phyloP scores from a whole-genome alignment of 2,888 invertebrate species.

The Macrophya annulata region DNA sequence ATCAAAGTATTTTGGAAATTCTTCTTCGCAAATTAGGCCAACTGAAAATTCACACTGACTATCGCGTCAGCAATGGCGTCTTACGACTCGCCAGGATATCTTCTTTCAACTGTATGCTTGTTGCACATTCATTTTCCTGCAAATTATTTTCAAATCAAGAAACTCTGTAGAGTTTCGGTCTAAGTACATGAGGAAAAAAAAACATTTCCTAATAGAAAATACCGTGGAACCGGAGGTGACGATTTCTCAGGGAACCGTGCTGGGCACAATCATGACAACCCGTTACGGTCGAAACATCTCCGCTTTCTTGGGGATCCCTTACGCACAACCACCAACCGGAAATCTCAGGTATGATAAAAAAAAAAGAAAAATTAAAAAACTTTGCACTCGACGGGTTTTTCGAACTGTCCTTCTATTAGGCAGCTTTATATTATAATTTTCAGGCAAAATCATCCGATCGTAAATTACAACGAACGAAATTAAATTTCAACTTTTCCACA shows the following conservation, averaged over 20 bases:
- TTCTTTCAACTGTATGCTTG: background rate
- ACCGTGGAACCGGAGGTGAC: background rate
- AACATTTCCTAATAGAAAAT: too few relatives aligned
- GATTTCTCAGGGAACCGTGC: background rate
- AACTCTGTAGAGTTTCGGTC: too few relatives aligned
- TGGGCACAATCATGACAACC: background rate
- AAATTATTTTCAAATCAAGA: background rate
- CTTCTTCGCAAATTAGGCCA: too few relatives aligned
- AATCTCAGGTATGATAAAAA: background rate
- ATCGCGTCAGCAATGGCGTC: background rate
- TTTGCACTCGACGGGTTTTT: too few relatives aligned
- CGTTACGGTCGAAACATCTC: background rate
- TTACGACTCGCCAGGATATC: background rate
- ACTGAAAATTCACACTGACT: too few relatives aligned
- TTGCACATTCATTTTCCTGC: background rate
- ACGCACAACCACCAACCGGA: background rate
- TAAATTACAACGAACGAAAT: background rate
- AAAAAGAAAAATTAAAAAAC: background rate
- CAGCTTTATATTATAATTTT: too few relatives aligned
- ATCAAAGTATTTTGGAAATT: too few relatives aligned
- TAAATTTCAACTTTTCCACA: background rate
- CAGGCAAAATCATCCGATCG: too few relatives aligned
- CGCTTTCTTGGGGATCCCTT: background rate
- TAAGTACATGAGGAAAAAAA: too few relatives aligned
- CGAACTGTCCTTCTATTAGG: too few relatives aligned